Percentiles rank a stretch among this genome's conserved stretches.
These are phyloP conservation scores for Poecilia gillii DNA, from an alignment of 2,797 vertebrate species.

Conservation along the genomic window DNA sequence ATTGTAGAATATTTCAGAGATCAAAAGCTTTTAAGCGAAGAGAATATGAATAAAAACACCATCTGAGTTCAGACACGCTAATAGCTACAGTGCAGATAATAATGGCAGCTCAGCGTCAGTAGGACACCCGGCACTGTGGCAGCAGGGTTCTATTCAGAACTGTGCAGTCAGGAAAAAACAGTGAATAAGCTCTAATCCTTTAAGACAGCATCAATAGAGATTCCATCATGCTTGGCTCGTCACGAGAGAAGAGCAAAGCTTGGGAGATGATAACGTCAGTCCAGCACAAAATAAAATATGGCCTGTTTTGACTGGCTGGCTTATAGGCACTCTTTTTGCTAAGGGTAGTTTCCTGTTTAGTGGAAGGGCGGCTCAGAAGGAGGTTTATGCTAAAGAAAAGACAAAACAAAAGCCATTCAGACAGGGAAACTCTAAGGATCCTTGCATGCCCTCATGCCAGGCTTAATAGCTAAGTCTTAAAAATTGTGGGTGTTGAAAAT, in stretches of 20 bases:
- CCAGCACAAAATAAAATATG: constrained; percentile 67
- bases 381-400: constrained; percentile 54
- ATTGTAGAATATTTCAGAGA: constrained; percentile 22
- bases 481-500: constrained; percentile 38
- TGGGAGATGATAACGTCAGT: constrained; percentile 65
- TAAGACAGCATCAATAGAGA: constrained; percentile 73
- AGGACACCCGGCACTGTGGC: constrained; percentile 52
- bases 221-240: constrained; percentile 73
- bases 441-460: constrained; percentile 33
- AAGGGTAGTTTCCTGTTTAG: constrained; percentile 67
- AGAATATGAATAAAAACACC: constrained; percentile 9
- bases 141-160: constrained; percentile 54
- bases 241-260: constrained; percentile 66
- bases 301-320: constrained; percentile 74
- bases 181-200: constrained; percentile 72
- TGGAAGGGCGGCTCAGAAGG: constrained; percentile 56
- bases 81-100: constrained; percentile 21
- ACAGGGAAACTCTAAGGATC: constrained; percentile 33
- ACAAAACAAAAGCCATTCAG: constrained; percentile 58
- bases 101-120: constrained; percentile 42
- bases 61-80: constrained; percentile 12
- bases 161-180: constrained; percentile 65
- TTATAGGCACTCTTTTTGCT: constrained; percentile 57
- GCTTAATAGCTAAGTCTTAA: constrained; percentile 38
- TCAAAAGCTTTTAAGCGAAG: constrained; percentile 17